Conservation (phyloP, 1,140 invertebrate genomes). For the Radopholus similis region DNA sequence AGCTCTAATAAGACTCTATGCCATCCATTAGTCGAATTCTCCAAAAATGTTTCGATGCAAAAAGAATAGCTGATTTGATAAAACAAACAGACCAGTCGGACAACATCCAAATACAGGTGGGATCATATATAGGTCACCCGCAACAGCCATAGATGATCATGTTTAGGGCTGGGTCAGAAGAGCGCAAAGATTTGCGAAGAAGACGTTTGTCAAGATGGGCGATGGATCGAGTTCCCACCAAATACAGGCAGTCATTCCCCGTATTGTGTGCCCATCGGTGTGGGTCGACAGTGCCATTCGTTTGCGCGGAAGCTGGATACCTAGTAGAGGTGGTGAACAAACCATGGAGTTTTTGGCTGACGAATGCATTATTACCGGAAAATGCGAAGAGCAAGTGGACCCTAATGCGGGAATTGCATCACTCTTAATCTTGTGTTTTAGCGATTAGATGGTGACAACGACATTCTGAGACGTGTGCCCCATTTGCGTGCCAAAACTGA, state of each 20-base stretch:
- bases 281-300: constrained; percentile 43
- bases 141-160: too few species aligned
- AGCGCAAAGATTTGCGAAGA: constrained; percentile 30
- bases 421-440: constrained; percentile 24
- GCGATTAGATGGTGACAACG: constrained; percentile 2
- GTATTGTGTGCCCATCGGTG: constrained; percentile 20
- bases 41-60: too few species aligned
- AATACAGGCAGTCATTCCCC: constrained; percentile 45
- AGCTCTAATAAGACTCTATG: too few species aligned
- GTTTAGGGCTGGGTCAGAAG: constrained; percentile 42
- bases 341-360: constrained; percentile 43
- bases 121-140: too few species aligned
- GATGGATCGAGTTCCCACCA: constrained; percentile 25
- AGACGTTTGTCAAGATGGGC: constrained; percentile 40
- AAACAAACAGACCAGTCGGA: too few species aligned
- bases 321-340: constrained; percentile 43
- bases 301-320: constrained; percentile 38
- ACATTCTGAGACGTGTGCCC: constrained; percentile 30
- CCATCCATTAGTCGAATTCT: too few species aligned
- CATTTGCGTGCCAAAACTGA: constrained; percentile 43
- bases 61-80: too few species aligned
- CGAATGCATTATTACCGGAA: constrained; percentile 21
- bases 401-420: background rate
- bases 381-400: constrained; percentile 21
- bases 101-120: too few species aligned